A percentile compares a stretch with the other conserved stretches of the same genome.
Conservation (phyloP, 1,140 invertebrate genomes). For the Helicoverpa armigera region DNA sequence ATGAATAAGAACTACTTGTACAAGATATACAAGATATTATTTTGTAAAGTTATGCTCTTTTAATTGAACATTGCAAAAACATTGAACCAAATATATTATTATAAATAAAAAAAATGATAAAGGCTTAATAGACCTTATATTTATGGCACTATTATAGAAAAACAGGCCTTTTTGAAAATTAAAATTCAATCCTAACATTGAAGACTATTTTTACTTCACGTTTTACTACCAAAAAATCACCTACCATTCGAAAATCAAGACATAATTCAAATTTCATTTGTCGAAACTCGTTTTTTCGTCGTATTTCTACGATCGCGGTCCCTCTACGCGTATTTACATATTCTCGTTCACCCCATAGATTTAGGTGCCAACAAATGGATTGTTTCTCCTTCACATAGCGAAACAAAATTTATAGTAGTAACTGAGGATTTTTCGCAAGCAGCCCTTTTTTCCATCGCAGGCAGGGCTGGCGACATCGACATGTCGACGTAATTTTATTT, state of each 20-base stretch:
- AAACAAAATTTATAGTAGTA: slow-evolving; percentile 81
- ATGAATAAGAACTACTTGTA: not conserved
- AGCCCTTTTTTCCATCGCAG: slow-evolving; percentile 63
- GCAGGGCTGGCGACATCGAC: slow-evolving; percentile 39
- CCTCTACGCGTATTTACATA: slow-evolving; percentile 70
- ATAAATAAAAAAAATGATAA: no score
- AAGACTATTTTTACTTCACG: no score
- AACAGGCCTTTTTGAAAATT: no score
- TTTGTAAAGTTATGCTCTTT: no score
- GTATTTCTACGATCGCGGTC: slow-evolving; percentile 17
- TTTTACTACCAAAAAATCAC: not conserved
- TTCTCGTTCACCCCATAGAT: slow-evolving; percentile 73
- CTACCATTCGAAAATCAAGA: slow-evolving; percentile 51
- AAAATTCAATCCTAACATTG: no score
- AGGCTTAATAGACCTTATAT: no score
- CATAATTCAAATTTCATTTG: slow-evolving; percentile 44
- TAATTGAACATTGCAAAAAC: no score
- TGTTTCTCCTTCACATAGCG: slow-evolving; percentile 76
- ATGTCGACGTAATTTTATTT: not conserved
- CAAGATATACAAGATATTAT: no score
- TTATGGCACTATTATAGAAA: no score
- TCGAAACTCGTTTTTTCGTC: slow-evolving; percentile 30
- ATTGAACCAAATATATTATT: no score
- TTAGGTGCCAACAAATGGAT: slow-evolving; percentile 81
- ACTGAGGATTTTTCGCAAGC: slow-evolving; percentile 69